Conservation (phyloP, 2,113 vertebrate genomes). For the Clinocottus analis region DNA sequence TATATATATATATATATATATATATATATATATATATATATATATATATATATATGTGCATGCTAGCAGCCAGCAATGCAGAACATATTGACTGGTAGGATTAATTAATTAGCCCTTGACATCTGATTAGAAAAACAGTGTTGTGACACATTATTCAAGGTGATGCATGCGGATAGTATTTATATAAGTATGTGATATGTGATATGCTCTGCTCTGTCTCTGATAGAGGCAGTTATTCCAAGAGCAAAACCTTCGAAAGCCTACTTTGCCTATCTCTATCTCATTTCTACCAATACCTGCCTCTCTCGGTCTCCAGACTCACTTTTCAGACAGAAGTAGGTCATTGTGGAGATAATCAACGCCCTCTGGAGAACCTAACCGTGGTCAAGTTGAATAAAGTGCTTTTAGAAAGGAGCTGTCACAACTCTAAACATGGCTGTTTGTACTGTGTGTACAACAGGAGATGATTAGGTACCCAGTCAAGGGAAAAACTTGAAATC, state of each 20-base stretch:
- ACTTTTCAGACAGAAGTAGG: conserved; percentile 62
- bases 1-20: too few relatives aligned
- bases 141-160: conserved; percentile 20
- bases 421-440: conserved; percentile 43
- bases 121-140: conserved; percentile 21
- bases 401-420: conserved; percentile 42
- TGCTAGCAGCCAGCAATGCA: conserved; percentile 29
- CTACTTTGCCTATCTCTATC: neutral
- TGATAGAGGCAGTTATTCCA: conserved; percentile 28
- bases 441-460: conserved; percentile 23
- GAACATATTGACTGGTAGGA: conserved; percentile 28
- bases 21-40: too few relatives aligned
- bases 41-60: conserved; percentile 19
- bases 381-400: conserved; percentile 49
- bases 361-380: conserved; percentile 28
- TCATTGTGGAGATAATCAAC: conserved; percentile 61
- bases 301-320: conserved; percentile 19
- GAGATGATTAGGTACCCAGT: conserved; percentile 30
- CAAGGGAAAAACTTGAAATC: conserved; percentile 29
- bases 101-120: conserved; percentile 35
- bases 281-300: conserved; percentile 38
- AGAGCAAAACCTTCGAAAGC: conserved; percentile 14
- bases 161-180: conserved; percentile 2
- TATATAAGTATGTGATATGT: conserved; percentile 23
- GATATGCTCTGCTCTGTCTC: conserved; percentile 28